phyloP scores from a whole-genome alignment of 2,113 vertebrate genomes.

The Tachuris rubrigastra region DNA sequence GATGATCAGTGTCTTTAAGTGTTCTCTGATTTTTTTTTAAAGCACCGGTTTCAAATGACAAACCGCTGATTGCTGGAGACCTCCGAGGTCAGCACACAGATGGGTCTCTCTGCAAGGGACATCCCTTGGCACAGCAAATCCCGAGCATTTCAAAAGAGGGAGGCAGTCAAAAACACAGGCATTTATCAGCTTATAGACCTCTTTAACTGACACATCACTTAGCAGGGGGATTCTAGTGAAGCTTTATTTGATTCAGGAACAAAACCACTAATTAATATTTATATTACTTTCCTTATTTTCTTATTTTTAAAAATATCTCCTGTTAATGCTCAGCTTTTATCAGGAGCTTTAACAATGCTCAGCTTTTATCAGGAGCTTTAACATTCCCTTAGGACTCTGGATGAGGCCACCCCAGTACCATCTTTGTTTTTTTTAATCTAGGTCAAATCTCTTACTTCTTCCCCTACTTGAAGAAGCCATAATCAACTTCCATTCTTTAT shows the following conservation, averaged over 20 bases:
- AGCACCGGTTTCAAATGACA: background rate
- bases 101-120: background rate
- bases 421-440: background rate
- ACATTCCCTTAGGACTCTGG: rapidly evolving
- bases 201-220: background rate
- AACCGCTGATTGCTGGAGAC: background rate
- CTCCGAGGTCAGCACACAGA: background rate
- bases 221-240: background rate
- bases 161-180: background rate
- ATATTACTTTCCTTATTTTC: background rate
- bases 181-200: background rate
- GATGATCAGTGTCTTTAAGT: background rate
- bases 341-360: background rate
- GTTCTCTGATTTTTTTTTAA: background rate
- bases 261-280: background rate
- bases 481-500: background rate
- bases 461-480: background rate
- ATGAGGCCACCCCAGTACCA: background rate
- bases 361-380: background rate
- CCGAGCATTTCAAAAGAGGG: rapidly evolving
- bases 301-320: background rate
- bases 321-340: background rate
- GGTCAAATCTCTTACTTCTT: background rate
- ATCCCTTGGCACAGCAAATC: rapidly evolving
- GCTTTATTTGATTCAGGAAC: background rate